Base-by-base conservation (phyloP, 2,113 vertebrate species). In the Ochotona curzoniae region DNA sequence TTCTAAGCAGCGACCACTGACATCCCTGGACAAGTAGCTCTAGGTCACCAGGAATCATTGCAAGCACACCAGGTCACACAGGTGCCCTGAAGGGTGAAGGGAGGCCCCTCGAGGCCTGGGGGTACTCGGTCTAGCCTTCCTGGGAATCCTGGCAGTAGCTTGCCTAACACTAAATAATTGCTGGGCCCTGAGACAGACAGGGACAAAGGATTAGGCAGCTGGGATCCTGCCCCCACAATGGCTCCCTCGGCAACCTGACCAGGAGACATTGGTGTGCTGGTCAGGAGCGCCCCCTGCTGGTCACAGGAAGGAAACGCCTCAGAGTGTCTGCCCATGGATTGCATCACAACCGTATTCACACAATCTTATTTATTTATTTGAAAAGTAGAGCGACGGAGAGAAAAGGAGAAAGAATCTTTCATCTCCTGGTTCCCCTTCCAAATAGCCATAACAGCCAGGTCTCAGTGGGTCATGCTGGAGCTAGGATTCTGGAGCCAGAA, bases 231-330 rank as follows among this genome's bases (percentile, higher is more conserved):
- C 38, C 38, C 54, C 26, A 44, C 28, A 64, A 21, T 28, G 44
- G 80, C 30, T n/a, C 7, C 18, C 10, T 0, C 7, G n/a, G 5
- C 32, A 18, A 26, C 21, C 20, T 7, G 17, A 8, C 1, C 5
- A 1, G 63, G 13, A 23, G 8, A 15, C 28, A 11, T 76, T 30
- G 17, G 7, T 38, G 17, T 54, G 13, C 57, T 57, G 32, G 51
- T 20, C 54, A 93, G 64, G 87, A 93, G 91, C 51, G 26, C 95
- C 91, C 89, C 67, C 97, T 96, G 71, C 76, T 94, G 97, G 47
- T 47, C 30, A 1, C 0, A 0, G 7, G 44, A 30, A 57, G 38
- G 25, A 2, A 18, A 12, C 17, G 17, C 73, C 38, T 44, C 38
- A 44, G 38, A 64, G 66, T 67, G 5, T 11, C 21, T 25, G 13